These are phyloP conservation scores for Monomorium pharaonis DNA, from an alignment of 1,140 invertebrate species.

Conservation along the genomic window DNA sequence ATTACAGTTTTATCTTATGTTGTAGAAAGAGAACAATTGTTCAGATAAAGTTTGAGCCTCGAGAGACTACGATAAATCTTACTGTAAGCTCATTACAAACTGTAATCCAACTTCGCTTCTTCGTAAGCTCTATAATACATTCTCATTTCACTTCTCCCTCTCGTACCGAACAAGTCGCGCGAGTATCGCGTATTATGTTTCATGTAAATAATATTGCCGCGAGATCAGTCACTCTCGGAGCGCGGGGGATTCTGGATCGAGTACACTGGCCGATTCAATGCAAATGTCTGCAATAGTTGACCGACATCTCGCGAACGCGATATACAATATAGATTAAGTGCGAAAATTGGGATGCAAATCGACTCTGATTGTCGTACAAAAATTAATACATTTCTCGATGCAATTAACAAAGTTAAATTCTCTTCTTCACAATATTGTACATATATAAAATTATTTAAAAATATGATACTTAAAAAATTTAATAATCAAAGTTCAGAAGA, in stretches of 20 bases:
- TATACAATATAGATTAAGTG: background rate
- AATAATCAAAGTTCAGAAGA: background rate
- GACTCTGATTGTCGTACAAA: background rate
- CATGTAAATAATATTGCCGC: slow-evolving; percentile 65
- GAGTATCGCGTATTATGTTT: slow-evolving; percentile 61
- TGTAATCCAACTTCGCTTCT: background rate
- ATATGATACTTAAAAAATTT: background rate
- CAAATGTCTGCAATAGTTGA: slow-evolving; percentile 62
- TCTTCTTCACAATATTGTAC: background rate
- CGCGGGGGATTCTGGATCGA: background rate
- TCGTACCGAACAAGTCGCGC: slow-evolving; percentile 14
- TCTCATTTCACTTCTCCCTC: background rate
- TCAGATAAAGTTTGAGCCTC: background rate
- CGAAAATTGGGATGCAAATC: background rate
- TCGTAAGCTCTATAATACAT: background rate
- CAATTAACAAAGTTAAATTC: background rate
- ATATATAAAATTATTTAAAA: background rate
- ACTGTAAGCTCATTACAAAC: background rate
- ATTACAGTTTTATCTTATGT: background rate
- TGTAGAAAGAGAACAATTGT: background rate
- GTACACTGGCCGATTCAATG: slow-evolving; percentile 53
- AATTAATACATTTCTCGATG: background rate
- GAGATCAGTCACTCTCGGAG: slow-evolving; percentile 57
- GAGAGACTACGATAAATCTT: background rate
- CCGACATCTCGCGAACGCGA: background rate